Evolutionary conservation across 2,888 invertebrate species (phyloP).

Genomic region (Drosophila recens): DNA sequence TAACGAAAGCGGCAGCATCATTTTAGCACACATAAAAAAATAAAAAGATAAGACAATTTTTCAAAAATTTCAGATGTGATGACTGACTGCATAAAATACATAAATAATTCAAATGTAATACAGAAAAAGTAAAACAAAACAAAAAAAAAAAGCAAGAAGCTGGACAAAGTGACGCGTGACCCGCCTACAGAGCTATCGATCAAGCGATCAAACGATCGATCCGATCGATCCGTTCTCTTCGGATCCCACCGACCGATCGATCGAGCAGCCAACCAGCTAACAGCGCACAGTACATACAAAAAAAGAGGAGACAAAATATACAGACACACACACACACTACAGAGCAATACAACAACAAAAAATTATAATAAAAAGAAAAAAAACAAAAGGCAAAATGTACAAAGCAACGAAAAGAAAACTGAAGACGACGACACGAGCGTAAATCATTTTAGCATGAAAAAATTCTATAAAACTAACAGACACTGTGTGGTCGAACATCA

Average conservation of each 20-base stretch:
- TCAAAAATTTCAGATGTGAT: constrained; percentile 48
- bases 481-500: constrained; percentile 80
- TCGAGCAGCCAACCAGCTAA: constrained; percentile 31
- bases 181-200: constrained; percentile 79
- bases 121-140: background rate
- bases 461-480: constrained; percentile 84
- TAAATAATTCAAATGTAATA: constrained; percentile 70
- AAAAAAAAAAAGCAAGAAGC: constrained; percentile 45
- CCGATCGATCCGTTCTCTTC: constrained; percentile 25
- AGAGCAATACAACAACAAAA: constrained; percentile 10
- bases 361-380: constrained; percentile 50
- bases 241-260: constrained; percentile 17
- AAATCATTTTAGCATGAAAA: constrained; percentile 81
- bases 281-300: constrained; percentile 22
- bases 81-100: constrained; percentile 62
- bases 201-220: constrained; percentile 62
- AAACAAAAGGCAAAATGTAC: constrained; percentile 67
- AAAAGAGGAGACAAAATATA: constrained; percentile 18
- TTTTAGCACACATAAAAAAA: constrained; percentile 23
- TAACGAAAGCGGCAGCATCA: constrained; percentile 45
- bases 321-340: constrained; percentile 8
- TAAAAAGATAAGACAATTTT: constrained; percentile 5
- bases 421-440: constrained; percentile 80
- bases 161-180: constrained; percentile 75
- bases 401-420: constrained; percentile 77